Base-by-base conservation (phyloP, 2,113 vertebrate species). In the Periophthalmus modestus region DNA sequence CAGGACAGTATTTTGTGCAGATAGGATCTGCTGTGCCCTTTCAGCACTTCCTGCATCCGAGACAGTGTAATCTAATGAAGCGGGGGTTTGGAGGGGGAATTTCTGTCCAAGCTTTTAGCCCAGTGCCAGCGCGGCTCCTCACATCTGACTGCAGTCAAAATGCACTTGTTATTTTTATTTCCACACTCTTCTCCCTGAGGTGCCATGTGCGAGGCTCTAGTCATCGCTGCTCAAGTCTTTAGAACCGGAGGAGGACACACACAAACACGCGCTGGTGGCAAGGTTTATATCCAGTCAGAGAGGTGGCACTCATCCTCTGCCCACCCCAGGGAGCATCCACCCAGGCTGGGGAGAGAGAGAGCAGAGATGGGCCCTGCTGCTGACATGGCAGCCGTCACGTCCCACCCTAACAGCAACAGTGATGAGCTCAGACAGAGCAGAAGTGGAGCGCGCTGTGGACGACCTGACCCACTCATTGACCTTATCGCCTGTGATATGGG, bases 1-100 rank as follows among this genome's bases (percentile, higher is more conserved):
- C 89, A 81, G 82, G 81, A 82, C 87, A 82, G 86, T 68, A 73
- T 89, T 87, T 88, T 68, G 73, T 78, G 71, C 72, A 78, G 93
- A 94, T 94, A 91, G 78, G 79, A 94, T 94, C 93, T 84, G 81
- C 87, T 89, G 79, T 82, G 91, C 90, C n/a, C 92, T 94, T 93
- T 94, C 94, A 94, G 94, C 94, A 87, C 92, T 93, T 94, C 93
- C 93, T 90, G 91, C 90, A 86, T 78, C 87, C 76, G 74, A 93
- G 91, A 92, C 90, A 81, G 84, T 59, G 90, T 94, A 94, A 94
- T 94, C 92, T 82, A 93, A 94, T 94, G 88, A 93, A 75, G 80
- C 36, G 28, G 69, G 68, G 69, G 70, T 75, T 63, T 18, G 47
- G 24, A 78, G 36, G 69, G 82, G 58, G 55, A 78, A 73, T 84